Base-by-base conservation (phyloP, 2,888 invertebrate genomes). In the Silvanus unidentatus region DNA sequence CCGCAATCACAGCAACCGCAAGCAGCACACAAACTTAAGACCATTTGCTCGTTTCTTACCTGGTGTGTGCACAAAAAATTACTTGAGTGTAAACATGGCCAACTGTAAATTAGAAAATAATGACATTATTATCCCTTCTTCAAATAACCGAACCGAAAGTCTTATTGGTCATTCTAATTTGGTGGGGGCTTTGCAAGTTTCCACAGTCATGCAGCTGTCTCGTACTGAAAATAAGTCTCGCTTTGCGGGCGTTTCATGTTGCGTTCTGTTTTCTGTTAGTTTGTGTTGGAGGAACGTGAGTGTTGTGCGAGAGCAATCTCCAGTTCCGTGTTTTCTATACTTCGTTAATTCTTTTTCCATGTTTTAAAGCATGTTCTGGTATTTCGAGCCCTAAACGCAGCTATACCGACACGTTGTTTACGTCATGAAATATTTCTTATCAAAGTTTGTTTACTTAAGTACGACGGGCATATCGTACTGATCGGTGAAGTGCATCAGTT, bases 41-140 rank as follows among this genome's bases (percentile, higher is more conserved):
- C n/a, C 32, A n/a, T 32, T 12, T 32, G 32, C 32, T 12, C 13
- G 13, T 12, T 12, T 32, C 32, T 32, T 32, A 12, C n/a, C 11
- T 32, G n/a, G 32, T 32, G 22, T 22, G 22, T 8, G 22, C 8
- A 22, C 8, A 22, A 22, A 22, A 22, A 22, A 22, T 49, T 64
- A 65, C 66, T 65, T 66, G 65, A 59, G 55, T 50, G 57, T 59
- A 58, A 61, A 62, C 62, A 62, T 68, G 68, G 64, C 60, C 66
- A 61, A 65, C 67, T 66, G 66, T 66, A 68, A 70, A 71, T 70
- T 69, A 69, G 62, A 65, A 66, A 66, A 68, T 71, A 71, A 71
- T 71, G 69, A 71, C 65, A 68, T 70, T 69, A 70, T 71, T 70
- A 71, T 65, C 68, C 70, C 69, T 64, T 53, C 50, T 43, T 47